These are phyloP conservation scores for Polylopha cassiicola DNA, from an alignment of 2,888 invertebrate genomes.

Conservation along the genomic window DNA sequence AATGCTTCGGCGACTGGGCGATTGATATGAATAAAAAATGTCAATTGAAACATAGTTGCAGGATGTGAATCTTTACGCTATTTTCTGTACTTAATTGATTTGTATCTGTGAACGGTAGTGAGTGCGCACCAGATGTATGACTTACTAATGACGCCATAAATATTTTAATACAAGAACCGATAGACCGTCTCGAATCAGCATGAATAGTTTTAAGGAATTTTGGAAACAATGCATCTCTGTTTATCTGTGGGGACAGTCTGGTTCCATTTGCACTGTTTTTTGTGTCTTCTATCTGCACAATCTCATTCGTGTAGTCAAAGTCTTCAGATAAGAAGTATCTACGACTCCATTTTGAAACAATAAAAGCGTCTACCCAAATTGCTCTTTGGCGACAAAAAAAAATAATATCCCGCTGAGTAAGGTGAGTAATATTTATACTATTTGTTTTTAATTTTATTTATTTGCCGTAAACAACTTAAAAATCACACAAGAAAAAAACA, in stretches of 20 bases:
- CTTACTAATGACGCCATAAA: slow-evolving; percentile 20
- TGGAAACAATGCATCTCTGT: slow-evolving; percentile 35
- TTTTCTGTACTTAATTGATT: background rate
- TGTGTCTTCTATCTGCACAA: slow-evolving; percentile 38
- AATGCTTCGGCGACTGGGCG: slow-evolving; percentile 42
- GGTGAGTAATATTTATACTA: too few relatives aligned
- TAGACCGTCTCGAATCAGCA: slow-evolving; percentile 13
- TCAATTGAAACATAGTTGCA: slow-evolving; percentile 3
- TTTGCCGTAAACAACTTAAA: too few relatives aligned
- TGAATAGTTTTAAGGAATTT: slow-evolving; percentile 32
- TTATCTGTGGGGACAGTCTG: slow-evolving; percentile 40
- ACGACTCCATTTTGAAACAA: slow-evolving; percentile 42
- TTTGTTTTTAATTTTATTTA: too few relatives aligned
- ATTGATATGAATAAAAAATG: background rate
- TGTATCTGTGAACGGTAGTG: background rate
- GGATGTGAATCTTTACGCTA: slow-evolving; percentile 4
- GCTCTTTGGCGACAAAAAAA: too few relatives aligned
- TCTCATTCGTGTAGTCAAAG: slow-evolving; percentile 30
- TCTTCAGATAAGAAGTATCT: slow-evolving; percentile 36
- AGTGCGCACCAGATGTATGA: slow-evolving; percentile 1
- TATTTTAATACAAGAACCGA: slow-evolving; percentile 11
- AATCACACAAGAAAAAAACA: too few relatives aligned
- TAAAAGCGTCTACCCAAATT: slow-evolving; percentile 34
- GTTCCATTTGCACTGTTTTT: slow-evolving; percentile 43
- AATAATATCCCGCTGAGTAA: too few relatives aligned